Evolutionary conservation across 2,113 vertebrate genomes (phyloP).

Genomic region (Scopus umbretta): DNA sequence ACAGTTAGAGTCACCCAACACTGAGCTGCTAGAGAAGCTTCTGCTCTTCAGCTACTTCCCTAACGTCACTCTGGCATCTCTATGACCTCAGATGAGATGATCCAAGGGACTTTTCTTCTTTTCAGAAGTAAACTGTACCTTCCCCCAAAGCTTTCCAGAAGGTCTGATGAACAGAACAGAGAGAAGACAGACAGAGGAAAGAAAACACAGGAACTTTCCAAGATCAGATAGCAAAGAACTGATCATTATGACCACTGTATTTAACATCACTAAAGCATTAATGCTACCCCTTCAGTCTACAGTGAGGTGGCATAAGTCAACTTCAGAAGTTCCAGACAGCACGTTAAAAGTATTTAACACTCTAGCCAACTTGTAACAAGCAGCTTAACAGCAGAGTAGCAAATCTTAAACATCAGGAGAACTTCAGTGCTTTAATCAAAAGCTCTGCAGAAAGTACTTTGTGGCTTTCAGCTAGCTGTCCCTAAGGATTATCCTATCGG

Average conservation of each 20-base stretch:
- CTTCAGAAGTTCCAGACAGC: background rate
- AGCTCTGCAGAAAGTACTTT: background rate
- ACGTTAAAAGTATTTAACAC: background rate
- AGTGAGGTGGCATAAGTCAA: background rate
- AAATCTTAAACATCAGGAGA: background rate
- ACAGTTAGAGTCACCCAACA: background rate
- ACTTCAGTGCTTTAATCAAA: background rate
- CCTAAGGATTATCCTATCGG: background rate
- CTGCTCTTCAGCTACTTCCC: background rate
- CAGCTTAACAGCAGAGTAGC: background rate
- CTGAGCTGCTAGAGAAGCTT: background rate
- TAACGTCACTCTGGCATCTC: background rate
- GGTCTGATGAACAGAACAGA: background rate
- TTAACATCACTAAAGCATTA: background rate
- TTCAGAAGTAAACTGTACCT: background rate
- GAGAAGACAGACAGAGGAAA: background rate
- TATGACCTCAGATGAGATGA: background rate
- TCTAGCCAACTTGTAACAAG: background rate
- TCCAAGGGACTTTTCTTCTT: background rate
- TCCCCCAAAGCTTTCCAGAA: background rate
- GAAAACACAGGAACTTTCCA: background rate
- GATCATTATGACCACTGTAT: background rate
- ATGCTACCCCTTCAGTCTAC: background rate
- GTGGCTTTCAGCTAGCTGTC: background rate
- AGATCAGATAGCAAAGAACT: background rate